Evolutionary conservation across 2,888 invertebrate genomes (phyloP), one percentile per base, ranked within the genome.

Genomic region (Odontomyia ornata): DNA sequence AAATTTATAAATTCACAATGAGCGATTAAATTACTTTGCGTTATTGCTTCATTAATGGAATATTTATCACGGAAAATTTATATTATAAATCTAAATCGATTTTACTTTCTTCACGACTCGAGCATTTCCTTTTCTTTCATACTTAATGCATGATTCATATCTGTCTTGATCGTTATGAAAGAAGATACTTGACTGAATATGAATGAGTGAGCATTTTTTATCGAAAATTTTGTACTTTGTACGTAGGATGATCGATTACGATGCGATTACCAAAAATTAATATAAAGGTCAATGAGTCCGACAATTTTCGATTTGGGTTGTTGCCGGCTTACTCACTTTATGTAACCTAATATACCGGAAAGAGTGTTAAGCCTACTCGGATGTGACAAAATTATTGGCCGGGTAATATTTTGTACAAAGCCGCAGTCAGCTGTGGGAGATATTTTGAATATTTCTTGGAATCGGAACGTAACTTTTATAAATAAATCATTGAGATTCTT

Each of bases 261-360:
- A 11, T 25, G 69, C 36, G 9, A 25, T 46, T 23, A 21, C 1
- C 15, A 18, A 69, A 30, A 46, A 23, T 11, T 25, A 46, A 15
- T 36, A 65, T 18, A 65, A 65, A 36, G 21, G 65, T 30, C 30
- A 30, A 43, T 69, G n/a, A 25, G 30, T 25, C 69, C 25, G 15
- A 2, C 46, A 69, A 30, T 69, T 23, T 15, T 15, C 4, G 23
- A 21, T 11, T 52, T 52, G 52, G 52, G 52, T 18, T 4, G 15
- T 47, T 7, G 43, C 18, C 21, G 1, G 30, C 47, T 69, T 15
- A 64, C 30, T 47, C 69, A 25, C 25, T 25, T 28, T 18, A 56
- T 72, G 57, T 57, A 72, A 72, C 28, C 46, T 13, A 21, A 72
- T 30, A 72, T 30, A 21, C 72, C 57, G 56, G 72, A 72, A 72